Evolutionary conservation across 2,797 vertebrate species (phyloP).

Genomic region (Eutrigla gurnardus): DNA sequence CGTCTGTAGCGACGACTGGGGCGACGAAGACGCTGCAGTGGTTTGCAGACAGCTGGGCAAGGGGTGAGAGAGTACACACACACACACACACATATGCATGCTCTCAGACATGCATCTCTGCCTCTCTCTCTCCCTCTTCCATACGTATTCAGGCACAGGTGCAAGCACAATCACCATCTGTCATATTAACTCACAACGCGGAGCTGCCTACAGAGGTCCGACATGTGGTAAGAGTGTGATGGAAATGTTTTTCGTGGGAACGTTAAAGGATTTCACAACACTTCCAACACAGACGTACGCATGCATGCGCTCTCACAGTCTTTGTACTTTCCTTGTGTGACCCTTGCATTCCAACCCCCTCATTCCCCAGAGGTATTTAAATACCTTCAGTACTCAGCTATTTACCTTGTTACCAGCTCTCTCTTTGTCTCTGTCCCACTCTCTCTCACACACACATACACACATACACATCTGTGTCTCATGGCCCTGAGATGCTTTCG

Average conservation of each 20-base stretch:
- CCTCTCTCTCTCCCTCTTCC: constrained; percentile 1
- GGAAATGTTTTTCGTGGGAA: constrained; percentile 28
- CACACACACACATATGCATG: constrained; percentile 1
- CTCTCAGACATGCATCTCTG: constrained; percentile 30
- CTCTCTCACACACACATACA: neutral
- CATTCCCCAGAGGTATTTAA: constrained; percentile 62
- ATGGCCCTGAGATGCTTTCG: constrained; percentile 33
- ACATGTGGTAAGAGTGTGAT: constrained; percentile 28
- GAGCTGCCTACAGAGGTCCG: constrained; percentile 17
- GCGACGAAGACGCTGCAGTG: constrained; percentile 87
- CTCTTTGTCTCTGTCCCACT: constrained; percentile 12
- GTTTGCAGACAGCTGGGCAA: constrained; percentile 90
- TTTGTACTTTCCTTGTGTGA: constrained; percentile 49
- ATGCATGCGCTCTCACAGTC: constrained; percentile 20
- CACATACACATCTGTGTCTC: constrained; percentile 8
- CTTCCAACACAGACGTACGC: constrained; percentile 1
- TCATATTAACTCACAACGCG: constrained; percentile 14
- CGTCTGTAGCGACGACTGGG: constrained; percentile 88
- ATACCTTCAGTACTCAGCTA: constrained; percentile 58
- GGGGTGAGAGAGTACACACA: constrained; percentile 83
- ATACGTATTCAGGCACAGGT: constrained; percentile 44
- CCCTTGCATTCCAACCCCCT: constrained; percentile 62
- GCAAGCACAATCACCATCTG: constrained; percentile 38
- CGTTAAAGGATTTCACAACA: constrained; percentile 22
- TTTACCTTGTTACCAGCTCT: constrained; percentile 60